A percentile compares a stretch with the other conserved stretches of the same genome.
Evolutionary conservation across 2,113 vertebrate genomes (phyloP).

Genomic region (Hydrochoerus hydrochaeris): DNA sequence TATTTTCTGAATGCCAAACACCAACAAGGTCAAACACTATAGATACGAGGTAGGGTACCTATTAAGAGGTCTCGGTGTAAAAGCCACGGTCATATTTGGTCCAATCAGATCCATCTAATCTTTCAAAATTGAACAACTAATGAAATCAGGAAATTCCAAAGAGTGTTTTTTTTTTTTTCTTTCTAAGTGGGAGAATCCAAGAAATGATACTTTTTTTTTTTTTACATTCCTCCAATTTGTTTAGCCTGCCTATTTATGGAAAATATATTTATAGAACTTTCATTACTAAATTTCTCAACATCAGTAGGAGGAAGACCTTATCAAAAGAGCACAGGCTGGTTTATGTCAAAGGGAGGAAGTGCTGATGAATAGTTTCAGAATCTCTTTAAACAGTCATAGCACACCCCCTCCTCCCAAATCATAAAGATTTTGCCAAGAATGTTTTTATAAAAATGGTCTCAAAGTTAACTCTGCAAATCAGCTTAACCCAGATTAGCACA

Average conservation of each 20-base stretch:
- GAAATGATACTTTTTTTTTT: conserved; percentile 71
- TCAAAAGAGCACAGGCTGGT: conserved; percentile 87
- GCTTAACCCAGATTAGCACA: not conserved
- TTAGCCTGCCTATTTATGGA: conserved; percentile 82
- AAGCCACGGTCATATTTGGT: not conserved
- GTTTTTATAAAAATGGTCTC: conserved; percentile 16
- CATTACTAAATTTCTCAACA: conserved; percentile 84
- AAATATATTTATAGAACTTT: conserved; percentile 87
- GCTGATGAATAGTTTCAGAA: conserved; percentile 85
- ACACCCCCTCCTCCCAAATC: not conserved
- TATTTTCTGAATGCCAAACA: not conserved
- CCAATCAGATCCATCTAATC: not conserved
- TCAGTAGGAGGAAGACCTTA: conserved; percentile 85
- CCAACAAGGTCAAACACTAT: not conserved
- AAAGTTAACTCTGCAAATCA: not conserved
- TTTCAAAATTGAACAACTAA: conserved; percentile 75
- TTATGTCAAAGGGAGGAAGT: conserved; percentile 88
- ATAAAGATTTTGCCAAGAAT: conserved; percentile 71
- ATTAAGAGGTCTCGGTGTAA: not conserved
- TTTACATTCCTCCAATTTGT: conserved; percentile 74
- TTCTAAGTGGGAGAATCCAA: conserved; percentile 75
- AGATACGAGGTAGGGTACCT: not conserved
- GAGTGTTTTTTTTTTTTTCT: conserved; percentile 69
- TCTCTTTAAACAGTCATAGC: conserved; percentile 77
- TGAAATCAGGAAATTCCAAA: conserved; percentile 80